Evolutionary conservation across 1,140 invertebrate genomes (phyloP).

Genomic region (Drosophila gunungcola): DNA sequence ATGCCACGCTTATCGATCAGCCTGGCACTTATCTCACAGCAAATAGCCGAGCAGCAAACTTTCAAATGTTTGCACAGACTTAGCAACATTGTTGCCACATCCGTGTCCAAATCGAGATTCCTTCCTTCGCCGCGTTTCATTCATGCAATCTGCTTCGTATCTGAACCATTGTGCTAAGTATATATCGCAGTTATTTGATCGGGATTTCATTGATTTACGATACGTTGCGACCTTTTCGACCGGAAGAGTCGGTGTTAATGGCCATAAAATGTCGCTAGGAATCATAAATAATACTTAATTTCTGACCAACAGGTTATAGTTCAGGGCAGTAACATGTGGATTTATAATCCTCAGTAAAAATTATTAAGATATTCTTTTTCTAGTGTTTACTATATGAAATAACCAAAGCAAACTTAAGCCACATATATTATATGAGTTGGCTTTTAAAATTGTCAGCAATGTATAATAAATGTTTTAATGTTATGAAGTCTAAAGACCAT

Average conservation of each 20-base stretch:
- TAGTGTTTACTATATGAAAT: neutral
- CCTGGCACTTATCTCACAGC: slow-evolving; percentile 66
- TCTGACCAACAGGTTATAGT: slow-evolving; percentile 53
- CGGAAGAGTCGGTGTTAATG: slow-evolving; percentile 55
- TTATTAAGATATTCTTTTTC: too few species aligned
- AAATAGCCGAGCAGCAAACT: slow-evolving; percentile 43
- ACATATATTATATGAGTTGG: too few species aligned
- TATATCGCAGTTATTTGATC: slow-evolving; percentile 23
- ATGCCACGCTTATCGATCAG: slow-evolving; percentile 51
- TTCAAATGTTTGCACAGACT: slow-evolving; percentile 74
- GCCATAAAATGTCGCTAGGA: slow-evolving; percentile 48
- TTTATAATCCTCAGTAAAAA: neutral
- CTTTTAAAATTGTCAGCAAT: too few species aligned
- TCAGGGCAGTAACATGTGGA: slow-evolving; percentile 11
- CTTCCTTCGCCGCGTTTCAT: slow-evolving; percentile 32
- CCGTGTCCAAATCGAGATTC: slow-evolving; percentile 36
- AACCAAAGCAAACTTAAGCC: too few species aligned
- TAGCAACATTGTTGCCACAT: slow-evolving; percentile 76
- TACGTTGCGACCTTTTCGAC: slow-evolving; percentile 19
- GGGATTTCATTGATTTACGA: slow-evolving; percentile 72
- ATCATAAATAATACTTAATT: slow-evolving; percentile 45
- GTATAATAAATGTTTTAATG: too few species aligned
- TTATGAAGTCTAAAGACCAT: too few species aligned
- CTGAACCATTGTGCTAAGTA: slow-evolving; percentile 38
- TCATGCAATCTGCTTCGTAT: slow-evolving; percentile 53